Evolutionary conservation across 2,113 vertebrate species (phyloP).

Genomic region (Rhizomys pruinosus): DNA sequence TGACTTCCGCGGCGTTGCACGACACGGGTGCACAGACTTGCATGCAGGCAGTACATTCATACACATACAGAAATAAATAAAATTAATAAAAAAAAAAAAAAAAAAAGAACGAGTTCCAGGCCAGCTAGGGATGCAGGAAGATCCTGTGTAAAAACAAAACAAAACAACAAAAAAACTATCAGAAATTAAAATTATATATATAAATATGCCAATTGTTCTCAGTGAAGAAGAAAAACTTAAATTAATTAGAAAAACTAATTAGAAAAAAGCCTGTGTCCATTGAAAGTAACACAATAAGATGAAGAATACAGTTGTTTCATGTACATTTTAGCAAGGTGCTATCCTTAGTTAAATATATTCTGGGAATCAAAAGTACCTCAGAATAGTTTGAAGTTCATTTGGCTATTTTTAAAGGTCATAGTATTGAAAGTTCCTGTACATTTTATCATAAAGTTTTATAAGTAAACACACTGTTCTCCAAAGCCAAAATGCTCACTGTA

Average conservation of each 20-base stretch:
- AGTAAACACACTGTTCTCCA: neutral
- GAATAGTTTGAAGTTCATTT: neutral
- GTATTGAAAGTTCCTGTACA: constrained; percentile 1
- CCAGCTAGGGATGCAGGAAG: too few species aligned
- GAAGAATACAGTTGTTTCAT: constrained; percentile 41
- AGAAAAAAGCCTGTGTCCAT: neutral
- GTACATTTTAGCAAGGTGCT: neutral
- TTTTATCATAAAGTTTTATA: neutral
- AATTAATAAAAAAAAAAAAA: too few species aligned
- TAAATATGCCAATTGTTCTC: too few species aligned
- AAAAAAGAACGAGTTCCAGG: too few species aligned
- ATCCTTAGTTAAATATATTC: neutral
- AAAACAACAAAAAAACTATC: neutral
- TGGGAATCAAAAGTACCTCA: neutral
- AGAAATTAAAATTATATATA: neutral
- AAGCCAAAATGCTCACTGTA: neutral
- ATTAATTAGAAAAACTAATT: constrained; percentile 31
- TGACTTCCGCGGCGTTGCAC: too few species aligned
- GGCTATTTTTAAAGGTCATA: neutral
- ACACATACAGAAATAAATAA: too few species aligned
- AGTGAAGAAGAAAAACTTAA: neutral
- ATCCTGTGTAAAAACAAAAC: too few species aligned
- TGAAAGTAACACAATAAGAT: neutral
- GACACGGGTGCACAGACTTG: too few species aligned
- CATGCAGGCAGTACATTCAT: too few species aligned